Evolutionary conservation across 2,113 vertebrate species (phyloP), one percentile per base, ranked within the genome.

Genomic region (Forbesichthys papilliferus): DNA sequence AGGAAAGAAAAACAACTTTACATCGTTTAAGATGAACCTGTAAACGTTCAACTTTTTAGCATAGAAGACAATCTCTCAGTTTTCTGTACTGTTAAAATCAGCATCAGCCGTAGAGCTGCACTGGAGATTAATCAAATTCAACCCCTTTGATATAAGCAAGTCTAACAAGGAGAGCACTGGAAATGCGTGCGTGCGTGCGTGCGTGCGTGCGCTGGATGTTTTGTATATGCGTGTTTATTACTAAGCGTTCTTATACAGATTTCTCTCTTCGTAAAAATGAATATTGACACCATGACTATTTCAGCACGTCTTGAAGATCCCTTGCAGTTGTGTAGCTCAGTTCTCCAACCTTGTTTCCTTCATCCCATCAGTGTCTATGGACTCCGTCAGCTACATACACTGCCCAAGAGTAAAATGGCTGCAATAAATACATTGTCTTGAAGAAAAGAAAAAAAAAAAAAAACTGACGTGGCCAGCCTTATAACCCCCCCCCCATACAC

Each of bases 371-470:
- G 73, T 64, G 75, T 87, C 71, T 77, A 42, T 66, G 67, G 80
- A 81, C 81, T 76, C 69, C 68, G 80, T 88, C 83, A 77, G 92
- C 91, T 92, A 92, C 90, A 91, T 91, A 92, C 90, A 87, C 84
- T 72, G 86, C 87, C 87, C 77, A 66, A 78, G 34, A 70, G 73
- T 62, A 67, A 79, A 79, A 81, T 67, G 83, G 86, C 84, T 86
- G 90, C 79, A 81, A 90, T 90, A 90, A 91, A 92, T 88, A 91
- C 80, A 85, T 87, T 78, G 86, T 84, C 84, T 86, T 86, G 74
- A 33, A 13, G 13, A 6, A 53, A 53, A 52, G 14, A 52, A 0
- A 2, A 20, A 20, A 1, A 47, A 77, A 82, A 84, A 27, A 27
- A 27, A 27, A 27, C 1, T 27, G 27, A 72, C 80, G 76, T 72